Conservation (phyloP, 2,113 vertebrate genomes). For the Paracanthobrama guichenoti region DNA sequence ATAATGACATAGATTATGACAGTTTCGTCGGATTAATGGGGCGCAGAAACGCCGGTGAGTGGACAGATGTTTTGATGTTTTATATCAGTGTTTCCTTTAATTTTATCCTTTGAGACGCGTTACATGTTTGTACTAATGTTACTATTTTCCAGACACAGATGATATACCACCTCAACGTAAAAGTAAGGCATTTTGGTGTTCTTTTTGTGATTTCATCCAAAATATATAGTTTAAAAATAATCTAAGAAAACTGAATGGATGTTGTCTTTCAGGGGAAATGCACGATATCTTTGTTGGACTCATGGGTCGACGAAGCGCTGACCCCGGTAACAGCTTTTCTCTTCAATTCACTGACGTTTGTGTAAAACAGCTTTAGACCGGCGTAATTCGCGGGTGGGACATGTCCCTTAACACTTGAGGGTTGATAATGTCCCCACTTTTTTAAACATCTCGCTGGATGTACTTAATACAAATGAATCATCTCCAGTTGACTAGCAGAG, state of each 20-base stretch:
- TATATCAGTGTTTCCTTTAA: no score
- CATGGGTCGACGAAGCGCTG: constrained; percentile 86
- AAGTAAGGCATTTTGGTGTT: constrained; percentile 66
- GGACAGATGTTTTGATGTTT: not conserved
- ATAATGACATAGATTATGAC: constrained; percentile 82
- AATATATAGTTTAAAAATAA: not conserved
- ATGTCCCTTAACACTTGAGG: no score
- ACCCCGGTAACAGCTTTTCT: constrained; percentile 70
- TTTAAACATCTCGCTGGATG: no score
- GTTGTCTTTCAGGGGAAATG: constrained; percentile 82
- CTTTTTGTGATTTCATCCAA: not conserved
- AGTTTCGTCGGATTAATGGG: constrained; percentile 84
- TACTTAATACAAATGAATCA: no score
- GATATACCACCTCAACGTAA: constrained; percentile 67
- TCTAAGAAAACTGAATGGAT: not conserved
- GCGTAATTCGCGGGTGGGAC: no score
- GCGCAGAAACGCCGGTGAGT: constrained; percentile 79
- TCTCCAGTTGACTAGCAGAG: no score
- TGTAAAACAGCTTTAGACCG: no score
- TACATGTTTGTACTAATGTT: not conserved
- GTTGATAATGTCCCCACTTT: no score
- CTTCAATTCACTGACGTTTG: not conserved
- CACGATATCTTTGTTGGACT: constrained; percentile 93
- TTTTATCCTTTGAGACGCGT: not conserved
- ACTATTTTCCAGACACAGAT: constrained; percentile 57